Base-by-base conservation (phyloP, 2,888 invertebrate species). In the Trisateles emortualis region DNA sequence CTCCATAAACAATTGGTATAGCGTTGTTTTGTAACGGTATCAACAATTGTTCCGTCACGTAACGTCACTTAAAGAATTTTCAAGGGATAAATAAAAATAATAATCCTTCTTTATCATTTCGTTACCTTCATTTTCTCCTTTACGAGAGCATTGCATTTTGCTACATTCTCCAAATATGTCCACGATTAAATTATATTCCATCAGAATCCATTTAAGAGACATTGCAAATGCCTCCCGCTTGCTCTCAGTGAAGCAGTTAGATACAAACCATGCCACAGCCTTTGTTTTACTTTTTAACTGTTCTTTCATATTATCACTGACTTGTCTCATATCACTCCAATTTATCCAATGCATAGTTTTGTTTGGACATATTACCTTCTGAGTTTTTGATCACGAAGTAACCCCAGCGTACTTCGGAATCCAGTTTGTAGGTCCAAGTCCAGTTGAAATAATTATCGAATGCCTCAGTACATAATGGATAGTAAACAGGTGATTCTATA, bases 1-100 rank as follows among this genome's bases (percentile, higher is more conserved):
- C 94, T 11, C 96, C 95, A 85, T 94, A 95, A n/a, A 95, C 95
- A 32, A 96, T 94, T 0, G 96, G 96, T n/a, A 96, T 84, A 8
- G 95, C 91, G 70, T 94, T 91, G 80, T 90, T 70, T 44, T 83
- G 74, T 53, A 84, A 67, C 4, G 87, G 81, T 59, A 57, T 70
- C 45, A 87, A 43, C 29, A 86, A 45, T 54, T 87, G 87, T 52
- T 86, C 87, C 8, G 88, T 88, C 1, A 72, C 76, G 42, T 87
- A 87, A 59, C 87, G 52, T 85, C 81, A 59, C 78, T 77, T 17
- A 86, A 77, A 1, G 86, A 74, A 61, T 88, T 88, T 67, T 88
- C 88, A 52, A 88, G 86, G 11, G 88, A 76, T 36, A 88, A 74
- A 73, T 88, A 88, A 68, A 87, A 88, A 49, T 82, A 87, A 59